Conservation (phyloP, 2,113 vertebrate genomes). For the Cryptoleucopteryx plumbea region DNA sequence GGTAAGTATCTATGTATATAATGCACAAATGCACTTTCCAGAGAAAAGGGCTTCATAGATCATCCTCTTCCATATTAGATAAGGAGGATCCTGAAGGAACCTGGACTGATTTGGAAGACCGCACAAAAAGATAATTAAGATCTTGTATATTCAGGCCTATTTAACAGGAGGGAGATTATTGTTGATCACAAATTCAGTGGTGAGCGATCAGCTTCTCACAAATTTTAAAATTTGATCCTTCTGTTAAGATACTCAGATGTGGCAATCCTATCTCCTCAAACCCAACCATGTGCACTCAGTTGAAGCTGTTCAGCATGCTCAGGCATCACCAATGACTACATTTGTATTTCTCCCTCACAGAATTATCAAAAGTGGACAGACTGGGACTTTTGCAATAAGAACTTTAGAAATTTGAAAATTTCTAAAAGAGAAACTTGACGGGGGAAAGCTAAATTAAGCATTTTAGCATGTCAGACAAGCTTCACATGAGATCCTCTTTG, state of each 20-base stretch:
- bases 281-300: background rate
- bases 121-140: background rate
- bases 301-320: background rate
- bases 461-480: background rate
- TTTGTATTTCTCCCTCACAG: background rate
- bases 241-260: background rate
- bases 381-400: background rate
- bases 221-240: background rate
- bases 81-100: background rate
- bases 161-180: background rate
- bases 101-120: background rate
- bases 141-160: background rate
- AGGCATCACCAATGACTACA: background rate
- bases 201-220: background rate
- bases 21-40: background rate
- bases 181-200: background rate
- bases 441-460: background rate
- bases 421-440: background rate
- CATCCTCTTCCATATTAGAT: background rate
- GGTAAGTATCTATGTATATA: background rate
- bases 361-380: background rate
- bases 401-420: background rate
- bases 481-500: background rate
- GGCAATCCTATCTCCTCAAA: background rate
- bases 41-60: background rate